Base-by-base conservation (phyloP, 2,797 vertebrate species). In the Gephyroberyx darwinii region DNA sequence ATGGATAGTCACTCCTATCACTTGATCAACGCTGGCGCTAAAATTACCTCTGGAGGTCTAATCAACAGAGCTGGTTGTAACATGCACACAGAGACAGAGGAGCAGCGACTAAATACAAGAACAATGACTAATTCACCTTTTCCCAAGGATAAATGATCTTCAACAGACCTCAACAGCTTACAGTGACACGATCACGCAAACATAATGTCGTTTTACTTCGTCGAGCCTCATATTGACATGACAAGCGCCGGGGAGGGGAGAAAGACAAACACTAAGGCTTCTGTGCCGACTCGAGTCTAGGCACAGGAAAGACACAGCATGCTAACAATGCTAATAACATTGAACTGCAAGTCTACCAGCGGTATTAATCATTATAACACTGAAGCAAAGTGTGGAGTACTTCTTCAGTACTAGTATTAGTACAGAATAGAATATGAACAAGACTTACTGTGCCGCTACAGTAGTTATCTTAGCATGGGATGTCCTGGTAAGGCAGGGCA, bases 311-410 rank as follows among this genome's bases (percentile, higher is more conserved):
- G 31, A 69, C 37, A 61, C 65, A 66, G 31, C 63, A 75, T 76
- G 82, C 87, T 86, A 81, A 33, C 59, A 69, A 78, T 74, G 83
- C 85, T 86, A 87, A 84, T 73, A 73, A 87, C 75, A 26, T 26
- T 26, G 26, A 2, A 56, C 43, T 47, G 16, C 43, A 50, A 19
- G 37, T 55, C 13, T 30, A 30, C 26, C 57, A 12, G 20, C 30
- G 7, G 37, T 13, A 3, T 4, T 8, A 47, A 17, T 45, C 13
- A 43, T 6, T 10, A 39, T 39, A 12, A 59, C 19, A 41, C 17
- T 12, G 33, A 58, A 22, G 26, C 37, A 60, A 22, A 45, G 39
- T 22, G 58, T 43, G 19, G 14, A 20, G 19, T 52, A 52, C 47
- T 57, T 50, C 6, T 54, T 26, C 26, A 26, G 26, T 26, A 26